Evolutionary conservation across 2,797 vertebrate species (phyloP).

Genomic region (Fundulus diaphanus): DNA sequence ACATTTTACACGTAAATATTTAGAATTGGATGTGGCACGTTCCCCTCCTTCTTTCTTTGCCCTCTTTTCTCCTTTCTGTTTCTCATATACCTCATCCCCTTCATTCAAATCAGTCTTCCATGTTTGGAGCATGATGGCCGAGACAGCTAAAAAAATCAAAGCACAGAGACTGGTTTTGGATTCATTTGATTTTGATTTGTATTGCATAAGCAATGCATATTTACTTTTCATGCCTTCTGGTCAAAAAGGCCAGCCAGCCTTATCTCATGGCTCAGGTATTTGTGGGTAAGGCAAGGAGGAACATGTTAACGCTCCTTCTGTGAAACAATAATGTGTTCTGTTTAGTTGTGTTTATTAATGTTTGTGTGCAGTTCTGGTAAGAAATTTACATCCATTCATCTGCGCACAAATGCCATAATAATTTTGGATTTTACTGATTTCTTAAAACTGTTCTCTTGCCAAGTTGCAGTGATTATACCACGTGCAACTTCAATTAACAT

Average conservation of each 20-base stretch:
- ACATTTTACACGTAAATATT: conserved; percentile 77
- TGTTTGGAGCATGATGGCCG: conserved; percentile 71
- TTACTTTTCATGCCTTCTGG: conserved; percentile 66
- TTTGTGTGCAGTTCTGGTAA: conserved; percentile 36
- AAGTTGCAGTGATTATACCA: too few species aligned
- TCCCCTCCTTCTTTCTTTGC: conserved; percentile 52
- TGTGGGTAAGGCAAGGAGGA: conserved; percentile 36
- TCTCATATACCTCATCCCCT: conserved; percentile 71
- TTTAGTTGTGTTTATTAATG: conserved; percentile 55
- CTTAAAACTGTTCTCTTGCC: too few species aligned
- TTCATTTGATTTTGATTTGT: conserved; percentile 74
- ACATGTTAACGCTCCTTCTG: conserved; percentile 42
- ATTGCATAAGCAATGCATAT: conserved; percentile 71
- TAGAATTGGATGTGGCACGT: conserved; percentile 77
- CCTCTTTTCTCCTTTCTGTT: conserved; percentile 44
- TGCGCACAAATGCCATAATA: too few species aligned
- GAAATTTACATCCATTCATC: not conserved
- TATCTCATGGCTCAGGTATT: conserved; percentile 73
- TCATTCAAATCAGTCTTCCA: conserved; percentile 67
- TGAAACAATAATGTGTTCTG: conserved; percentile 66
- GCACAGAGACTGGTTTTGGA: conserved; percentile 52
- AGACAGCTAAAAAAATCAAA: conserved; percentile 73
- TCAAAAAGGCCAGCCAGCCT: conserved; percentile 61
- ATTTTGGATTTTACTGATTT: too few species aligned
- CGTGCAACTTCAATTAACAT: too few species aligned